Conservation (phyloP, 2,797 vertebrate genomes). For the Pseudomugil tenellus region DNA sequence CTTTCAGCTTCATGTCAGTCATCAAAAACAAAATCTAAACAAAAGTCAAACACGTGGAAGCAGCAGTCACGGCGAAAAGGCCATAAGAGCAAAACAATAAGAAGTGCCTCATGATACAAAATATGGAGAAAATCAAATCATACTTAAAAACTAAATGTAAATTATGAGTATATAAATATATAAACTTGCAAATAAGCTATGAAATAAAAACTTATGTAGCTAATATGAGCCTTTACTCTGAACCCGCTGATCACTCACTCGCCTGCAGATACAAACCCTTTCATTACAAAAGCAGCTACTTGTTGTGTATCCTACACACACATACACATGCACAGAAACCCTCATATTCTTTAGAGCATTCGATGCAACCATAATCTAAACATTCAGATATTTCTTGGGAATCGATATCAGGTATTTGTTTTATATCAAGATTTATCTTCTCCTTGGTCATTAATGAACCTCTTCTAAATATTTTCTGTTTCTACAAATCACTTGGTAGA, state of each 20-base stretch:
- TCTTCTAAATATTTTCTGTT: slow-evolving; percentile 16
- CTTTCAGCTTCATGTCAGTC: slow-evolving; percentile 17
- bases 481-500: slow-evolving; percentile 1
- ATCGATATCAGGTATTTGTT: slow-evolving; percentile 20
- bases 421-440: background rate
- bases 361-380: slow-evolving; percentile 34
- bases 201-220: background rate
- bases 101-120: slow-evolving; percentile 11
- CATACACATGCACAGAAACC: slow-evolving; percentile 28
- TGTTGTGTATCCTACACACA: slow-evolving; percentile 18
- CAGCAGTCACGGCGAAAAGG: slow-evolving; percentile 2
- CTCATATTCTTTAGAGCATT: slow-evolving; percentile 39
- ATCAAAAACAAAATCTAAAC: background rate
- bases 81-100: background rate
- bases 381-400: slow-evolving; percentile 55
- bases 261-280: slow-evolving; percentile 11
- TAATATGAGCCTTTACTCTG: slow-evolving; percentile 8
- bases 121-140: slow-evolving; percentile 13
- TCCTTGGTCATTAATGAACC: slow-evolving; percentile 6
- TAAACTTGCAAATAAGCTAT: background rate
- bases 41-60: background rate
- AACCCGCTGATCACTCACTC: slow-evolving; percentile 22
- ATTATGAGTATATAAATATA: background rate
- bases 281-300: slow-evolving; percentile 32
- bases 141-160: background rate